These are phyloP conservation scores for Oryzaephilus surinamensis DNA, from an alignment of 1,140 invertebrate genomes.

Conservation along the genomic window DNA sequence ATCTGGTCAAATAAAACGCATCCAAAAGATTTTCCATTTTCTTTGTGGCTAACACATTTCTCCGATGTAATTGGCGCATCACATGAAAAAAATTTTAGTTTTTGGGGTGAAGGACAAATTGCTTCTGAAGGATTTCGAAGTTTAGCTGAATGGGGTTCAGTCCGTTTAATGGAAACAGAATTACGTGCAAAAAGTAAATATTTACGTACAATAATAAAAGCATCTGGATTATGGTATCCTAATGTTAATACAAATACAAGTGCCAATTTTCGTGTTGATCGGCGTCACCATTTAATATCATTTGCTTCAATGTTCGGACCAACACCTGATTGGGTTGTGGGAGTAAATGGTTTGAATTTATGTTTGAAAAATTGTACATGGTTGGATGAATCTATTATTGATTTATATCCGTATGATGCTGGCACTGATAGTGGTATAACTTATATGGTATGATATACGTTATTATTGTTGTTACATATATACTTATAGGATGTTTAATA, in stretches of 20 bases:
- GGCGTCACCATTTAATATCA: slow-evolving; percentile 80
- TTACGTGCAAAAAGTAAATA: slow-evolving; percentile 68
- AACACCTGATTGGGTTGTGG: slow-evolving; percentile 93
- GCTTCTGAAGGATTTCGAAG: slow-evolving; percentile 84
- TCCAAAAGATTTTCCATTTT: slow-evolving; percentile 91
- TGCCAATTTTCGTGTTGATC: slow-evolving; percentile 78
- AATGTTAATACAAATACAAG: slow-evolving; percentile 81
- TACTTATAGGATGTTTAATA: slow-evolving; percentile 6
- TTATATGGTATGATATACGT: slow-evolving; percentile 59
- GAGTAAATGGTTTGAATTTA: slow-evolving; percentile 75
- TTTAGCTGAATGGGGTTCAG: slow-evolving; percentile 89
- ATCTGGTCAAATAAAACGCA: slow-evolving; percentile 94
- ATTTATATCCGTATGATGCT: slow-evolving; percentile 89
- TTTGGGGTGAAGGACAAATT: slow-evolving; percentile 88
- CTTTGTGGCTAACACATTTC: slow-evolving; percentile 88
- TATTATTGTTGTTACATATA: slow-evolving; percentile 1
- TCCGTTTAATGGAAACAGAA: slow-evolving; percentile 83
- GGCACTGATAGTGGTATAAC: slow-evolving; percentile 88
- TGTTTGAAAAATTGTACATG: slow-evolving; percentile 84
- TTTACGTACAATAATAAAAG: slow-evolving; percentile 89
- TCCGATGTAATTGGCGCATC: slow-evolving; percentile 95
- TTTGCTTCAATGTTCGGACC: slow-evolving; percentile 91
- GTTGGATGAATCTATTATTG: slow-evolving; percentile 65
- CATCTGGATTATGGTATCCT: slow-evolving; percentile 87
- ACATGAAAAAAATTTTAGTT: slow-evolving; percentile 79